Evolutionary conservation across 2,797 vertebrate species (phyloP), one percentile per base, ranked within the genome.

Genomic region (Propithecus deckenii): DNA sequence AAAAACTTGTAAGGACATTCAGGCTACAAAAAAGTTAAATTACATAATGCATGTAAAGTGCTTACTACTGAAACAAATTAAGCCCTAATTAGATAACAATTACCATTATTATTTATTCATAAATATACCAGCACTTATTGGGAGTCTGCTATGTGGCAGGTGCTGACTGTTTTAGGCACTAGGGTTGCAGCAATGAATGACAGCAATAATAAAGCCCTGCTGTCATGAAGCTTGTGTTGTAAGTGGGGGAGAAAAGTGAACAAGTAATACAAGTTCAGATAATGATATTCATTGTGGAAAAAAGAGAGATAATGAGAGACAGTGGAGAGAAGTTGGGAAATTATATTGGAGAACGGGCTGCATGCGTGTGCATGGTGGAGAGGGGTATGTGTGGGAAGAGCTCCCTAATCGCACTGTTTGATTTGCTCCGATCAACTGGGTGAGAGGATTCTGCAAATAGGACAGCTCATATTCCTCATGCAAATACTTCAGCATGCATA

Each of bases 141-240:
- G 69, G 55, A 65, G 32, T 57, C 15, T 71, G 12, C 46, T 50
- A 28, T 61, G 32, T 55, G 20, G 17, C 38, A 61, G 63, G 48
- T 10, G 86, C 1, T 83, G 2, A 55, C n/a, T 17, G 22, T 61
- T 88, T 50, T 74, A 59, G 55, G 8, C 10, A 61, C 32, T 15
- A 1, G 43, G 5, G 8, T 74, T 72, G 17, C 1, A 84, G 2
- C 13, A 50, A 22, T 69, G 41, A 85, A 35, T 4, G 86, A 32
- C 30, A 88, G 17, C 2, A 43, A 13, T 7, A 50, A 52, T 15
- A 80, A 80, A 71, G 17, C 5, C 22, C 12, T 35, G 4, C 17
- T 71, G 32, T 75, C 41, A 74, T 55, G 23, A 89, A 90, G 22
- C 38, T 86, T 89, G 32, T 7, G 89, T 38, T 91, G 18, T 89